A percentile compares a stretch with the other conserved stretches of the same genome.
Evolutionary conservation across 2,113 vertebrate species (phyloP).

Genomic region (Cranoglanis bouderius): DNA sequence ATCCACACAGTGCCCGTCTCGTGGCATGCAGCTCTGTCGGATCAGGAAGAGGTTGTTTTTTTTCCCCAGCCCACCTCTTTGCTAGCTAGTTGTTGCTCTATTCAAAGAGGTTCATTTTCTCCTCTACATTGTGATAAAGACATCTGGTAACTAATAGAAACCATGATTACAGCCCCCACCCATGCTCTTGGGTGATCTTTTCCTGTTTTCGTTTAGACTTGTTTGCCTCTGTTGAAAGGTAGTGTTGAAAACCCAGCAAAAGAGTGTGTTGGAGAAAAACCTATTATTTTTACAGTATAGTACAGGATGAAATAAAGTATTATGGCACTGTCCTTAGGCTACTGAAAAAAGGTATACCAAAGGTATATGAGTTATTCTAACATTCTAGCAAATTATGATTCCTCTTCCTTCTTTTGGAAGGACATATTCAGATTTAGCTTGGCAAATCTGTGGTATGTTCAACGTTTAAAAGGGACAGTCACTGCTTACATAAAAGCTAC

Average conservation of each 20-base stretch:
- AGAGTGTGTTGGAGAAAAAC: background rate
- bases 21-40: slow-evolving; percentile 24
- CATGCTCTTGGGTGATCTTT: slow-evolving; percentile 64
- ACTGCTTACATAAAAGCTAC: background rate
- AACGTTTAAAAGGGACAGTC: background rate
- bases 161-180: slow-evolving; percentile 63
- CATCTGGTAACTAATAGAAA: slow-evolving; percentile 63
- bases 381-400: background rate
- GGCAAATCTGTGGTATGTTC: background rate
- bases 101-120: slow-evolving; percentile 18
- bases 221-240: slow-evolving; percentile 34
- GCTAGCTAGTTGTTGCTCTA: background rate
- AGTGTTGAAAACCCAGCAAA: background rate
- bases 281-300: background rate
- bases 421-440: background rate
- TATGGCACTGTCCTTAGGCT: too few species aligned
- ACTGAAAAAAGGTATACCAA: background rate
- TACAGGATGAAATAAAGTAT: too few species aligned
- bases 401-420: background rate
- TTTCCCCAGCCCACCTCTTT: slow-evolving; percentile 33
- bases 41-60: background rate
- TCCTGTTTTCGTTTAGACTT: slow-evolving; percentile 68
- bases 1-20: slow-evolving; percentile 32
- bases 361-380: background rate
- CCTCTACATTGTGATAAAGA: slow-evolving; percentile 37